Conservation (phyloP, 2,113 vertebrate genomes). For the Nettapus auritus region DNA sequence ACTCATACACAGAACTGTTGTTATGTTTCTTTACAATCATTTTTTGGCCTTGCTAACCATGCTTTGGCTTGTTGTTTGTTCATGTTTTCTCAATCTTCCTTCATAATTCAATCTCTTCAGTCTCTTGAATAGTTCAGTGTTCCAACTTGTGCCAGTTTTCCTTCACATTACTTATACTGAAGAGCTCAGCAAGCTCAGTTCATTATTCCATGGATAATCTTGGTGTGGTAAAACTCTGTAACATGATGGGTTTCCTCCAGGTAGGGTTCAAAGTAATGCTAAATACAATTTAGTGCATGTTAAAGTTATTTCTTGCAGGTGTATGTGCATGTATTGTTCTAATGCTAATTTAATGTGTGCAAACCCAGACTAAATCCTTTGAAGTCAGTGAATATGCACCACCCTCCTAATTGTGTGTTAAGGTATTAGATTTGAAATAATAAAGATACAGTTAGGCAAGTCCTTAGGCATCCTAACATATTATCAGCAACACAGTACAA, state of each 20-base stretch:
- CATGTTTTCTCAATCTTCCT: neutral
- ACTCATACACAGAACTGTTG: neutral
- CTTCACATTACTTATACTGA: neutral
- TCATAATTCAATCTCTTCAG: neutral
- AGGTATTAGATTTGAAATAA: neutral
- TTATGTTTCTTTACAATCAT: neutral
- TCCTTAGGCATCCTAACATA: neutral
- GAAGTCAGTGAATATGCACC: constrained; percentile 4
- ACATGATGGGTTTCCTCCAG: neutral
- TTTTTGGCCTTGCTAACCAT: neutral
- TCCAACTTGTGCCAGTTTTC: neutral
- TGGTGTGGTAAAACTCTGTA: neutral
- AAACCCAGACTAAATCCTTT: neutral
- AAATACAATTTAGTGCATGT: constrained; percentile 10
- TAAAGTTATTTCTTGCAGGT: constrained; percentile 48
- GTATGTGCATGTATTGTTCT: neutral
- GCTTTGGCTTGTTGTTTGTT: neutral
- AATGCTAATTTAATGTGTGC: neutral
- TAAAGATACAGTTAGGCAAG: neutral
- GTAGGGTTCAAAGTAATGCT: constrained; percentile 31
- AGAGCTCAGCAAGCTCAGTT: neutral
- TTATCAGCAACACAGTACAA: neutral
- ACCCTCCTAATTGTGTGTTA: neutral
- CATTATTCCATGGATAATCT: neutral
- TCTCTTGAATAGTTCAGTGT: neutral